Conservation (phyloP, 2,797 vertebrate genomes). For the Crocidura indochinensis region DNA sequence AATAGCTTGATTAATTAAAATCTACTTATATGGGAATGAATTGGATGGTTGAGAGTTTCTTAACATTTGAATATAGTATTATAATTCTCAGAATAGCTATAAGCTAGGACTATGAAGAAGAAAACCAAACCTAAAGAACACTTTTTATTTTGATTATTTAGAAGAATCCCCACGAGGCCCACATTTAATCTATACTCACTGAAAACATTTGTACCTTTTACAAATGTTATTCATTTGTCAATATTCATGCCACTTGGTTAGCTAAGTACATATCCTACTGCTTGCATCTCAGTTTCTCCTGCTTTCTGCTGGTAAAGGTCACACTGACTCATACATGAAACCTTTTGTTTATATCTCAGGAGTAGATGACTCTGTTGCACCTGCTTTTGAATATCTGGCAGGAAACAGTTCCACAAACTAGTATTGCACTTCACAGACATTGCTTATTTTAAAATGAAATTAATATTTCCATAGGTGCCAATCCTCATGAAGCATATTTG, state of each 20-base stretch:
- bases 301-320: constrained; percentile 80
- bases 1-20: constrained; percentile 87
- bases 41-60: constrained; percentile 75
- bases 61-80: constrained; percentile 60
- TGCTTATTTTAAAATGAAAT: constrained; percentile 82
- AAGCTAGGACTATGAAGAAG: constrained; percentile 46
- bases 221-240: not conserved
- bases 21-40: constrained; percentile 80
- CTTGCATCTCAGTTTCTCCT: constrained; percentile 63
- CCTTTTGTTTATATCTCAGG: constrained; percentile 80
- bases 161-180: constrained; percentile 3
- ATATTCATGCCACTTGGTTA: constrained; percentile 78
- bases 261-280: constrained; percentile 71
- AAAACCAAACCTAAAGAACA: constrained; percentile 66
- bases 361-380: constrained; percentile 78
- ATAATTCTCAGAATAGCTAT: constrained; percentile 62
- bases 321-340: constrained; percentile 76
- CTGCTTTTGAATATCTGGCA: constrained; percentile 84
- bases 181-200: constrained; percentile 69
- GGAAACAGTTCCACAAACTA: constrained; percentile 71
- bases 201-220: constrained; percentile 75
- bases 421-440: constrained; percentile 78
- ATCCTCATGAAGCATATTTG: constrained; percentile 51
- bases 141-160: constrained; percentile 62
- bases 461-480: constrained; percentile 79